Evolutionary conservation across 2,797 vertebrate species (phyloP), one percentile per base, ranked within the genome.

Genomic region (Sebastiscus tertius): DNA sequence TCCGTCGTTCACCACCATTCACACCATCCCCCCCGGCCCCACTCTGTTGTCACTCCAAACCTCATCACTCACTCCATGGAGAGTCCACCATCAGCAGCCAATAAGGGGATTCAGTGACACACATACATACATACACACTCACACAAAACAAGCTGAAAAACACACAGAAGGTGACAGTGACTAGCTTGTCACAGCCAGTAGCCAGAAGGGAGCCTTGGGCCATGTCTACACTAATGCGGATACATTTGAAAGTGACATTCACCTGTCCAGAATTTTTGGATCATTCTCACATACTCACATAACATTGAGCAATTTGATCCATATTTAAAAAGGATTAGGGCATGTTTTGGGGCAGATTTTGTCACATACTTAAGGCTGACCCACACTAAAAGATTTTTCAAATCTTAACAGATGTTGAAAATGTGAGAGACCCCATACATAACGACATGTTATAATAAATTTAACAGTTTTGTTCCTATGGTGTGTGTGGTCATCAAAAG

Each of bases 31-130:
- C 1, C 4, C 39, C 2, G 24, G 24, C 13, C 2, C 78, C 79
- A 71, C 77, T 72, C 39, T 52, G 70, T 87, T 90, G 89, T 90
- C 91, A 91, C 78, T 91, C 77, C 75, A 81, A 83, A 89, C 89
- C 87, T 91, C 92, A 94, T 92, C 87, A 86, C 90, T 93, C 89
- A 90, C 87, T 84, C 81, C 75, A 64, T 42, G 73, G 89, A 91
- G 86, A 80, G 67, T 83, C 70, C 34, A 79, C 83, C 85, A 83
- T 93, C 84, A 87, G 80, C 77, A 66, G 72, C 84, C 80, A 85
- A 90, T 90, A 77, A 88, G 90, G 73, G 72, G 69, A 62, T 69
- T 66, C 66, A 11, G 58, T 56, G 20, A 69, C 72, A 71, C 76
- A 65, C 66, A 75, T 5, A 46, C 56, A 27, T 62, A 55, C 36